A percentile compares a stretch with the other conserved stretches of the same genome.
These are phyloP conservation scores for Oreortyx pictus DNA, from an alignment of 2,797 vertebrate species.

Conservation along the genomic window DNA sequence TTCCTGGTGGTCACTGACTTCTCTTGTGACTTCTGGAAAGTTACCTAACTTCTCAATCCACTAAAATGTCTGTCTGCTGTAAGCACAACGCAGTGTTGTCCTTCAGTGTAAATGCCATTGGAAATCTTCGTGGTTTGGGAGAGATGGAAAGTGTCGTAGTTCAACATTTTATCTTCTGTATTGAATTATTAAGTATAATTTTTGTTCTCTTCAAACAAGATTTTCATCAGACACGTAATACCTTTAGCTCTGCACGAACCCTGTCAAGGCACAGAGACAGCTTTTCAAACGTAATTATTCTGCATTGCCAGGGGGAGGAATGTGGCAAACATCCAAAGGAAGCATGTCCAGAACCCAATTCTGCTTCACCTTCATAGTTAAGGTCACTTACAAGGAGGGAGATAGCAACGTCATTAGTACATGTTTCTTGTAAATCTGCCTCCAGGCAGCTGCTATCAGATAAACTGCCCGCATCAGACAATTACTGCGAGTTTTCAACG, in stretches of 20 bases:
- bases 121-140: background rate
- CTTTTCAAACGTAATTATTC: background rate
- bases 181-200: background rate
- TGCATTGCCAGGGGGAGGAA: background rate
- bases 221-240: background rate
- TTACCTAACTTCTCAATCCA: slow-evolving; percentile 21
- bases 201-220: background rate
- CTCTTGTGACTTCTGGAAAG: slow-evolving; percentile 20
- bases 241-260: background rate
- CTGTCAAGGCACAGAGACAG: background rate
- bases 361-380: background rate
- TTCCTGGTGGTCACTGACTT: slow-evolving; percentile 35
- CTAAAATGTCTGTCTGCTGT: background rate
- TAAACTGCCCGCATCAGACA: background rate
- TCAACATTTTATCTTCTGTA: background rate
- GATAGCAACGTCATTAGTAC: accelerated
- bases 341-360: background rate
- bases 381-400: background rate
- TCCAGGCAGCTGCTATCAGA: background rate
- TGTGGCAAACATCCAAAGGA: background rate
- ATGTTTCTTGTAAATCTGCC: background rate
- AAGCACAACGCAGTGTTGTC: background rate
- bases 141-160: background rate
- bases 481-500: background rate
- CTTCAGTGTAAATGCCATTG: background rate